Conservation (phyloP, 35 echinoderm and acorn worm species). For the Heliocidaris erythrogramma region DNA sequence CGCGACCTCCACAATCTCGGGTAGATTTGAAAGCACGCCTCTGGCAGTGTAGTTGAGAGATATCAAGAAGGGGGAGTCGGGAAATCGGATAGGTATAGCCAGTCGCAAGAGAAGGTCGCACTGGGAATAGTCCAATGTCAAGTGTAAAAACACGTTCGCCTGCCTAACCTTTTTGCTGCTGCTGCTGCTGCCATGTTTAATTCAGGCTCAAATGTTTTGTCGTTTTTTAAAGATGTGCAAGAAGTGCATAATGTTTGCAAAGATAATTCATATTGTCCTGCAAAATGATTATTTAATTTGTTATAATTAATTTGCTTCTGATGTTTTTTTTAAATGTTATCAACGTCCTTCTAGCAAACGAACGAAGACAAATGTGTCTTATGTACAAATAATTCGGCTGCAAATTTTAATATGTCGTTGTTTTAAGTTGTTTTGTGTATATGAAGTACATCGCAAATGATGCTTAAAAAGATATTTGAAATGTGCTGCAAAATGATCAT, state of each 20-base stretch:
- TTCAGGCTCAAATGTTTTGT: background rate
- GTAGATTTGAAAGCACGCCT: background rate
- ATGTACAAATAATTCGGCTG: too few species aligned
- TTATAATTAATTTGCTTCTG: too few species aligned
- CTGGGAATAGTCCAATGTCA: background rate
- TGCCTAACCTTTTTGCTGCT: background rate
- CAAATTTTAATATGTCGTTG: too few species aligned
- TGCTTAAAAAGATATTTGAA: too few species aligned
- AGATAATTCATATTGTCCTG: too few species aligned
- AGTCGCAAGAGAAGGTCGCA: background rate
- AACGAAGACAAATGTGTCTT: too few species aligned
- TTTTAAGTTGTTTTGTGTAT: too few species aligned
- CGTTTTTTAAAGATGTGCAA: background rate
- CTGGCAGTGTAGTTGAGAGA: background rate
- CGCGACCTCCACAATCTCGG: background rate
- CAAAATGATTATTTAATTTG: too few species aligned
- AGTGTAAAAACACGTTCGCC: background rate
- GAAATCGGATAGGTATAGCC: slow-evolving; percentile 2
- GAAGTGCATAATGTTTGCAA: background rate
- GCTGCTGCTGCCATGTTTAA: background rate
- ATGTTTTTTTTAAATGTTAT: too few species aligned
- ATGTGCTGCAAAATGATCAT: too few species aligned
- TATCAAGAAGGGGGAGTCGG: background rate
- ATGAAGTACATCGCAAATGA: too few species aligned
- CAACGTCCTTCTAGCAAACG: too few species aligned